These are phyloP conservation scores for Lagodon rhomboides DNA, from an alignment of 2,797 vertebrate genomes.

Conservation along the genomic window DNA sequence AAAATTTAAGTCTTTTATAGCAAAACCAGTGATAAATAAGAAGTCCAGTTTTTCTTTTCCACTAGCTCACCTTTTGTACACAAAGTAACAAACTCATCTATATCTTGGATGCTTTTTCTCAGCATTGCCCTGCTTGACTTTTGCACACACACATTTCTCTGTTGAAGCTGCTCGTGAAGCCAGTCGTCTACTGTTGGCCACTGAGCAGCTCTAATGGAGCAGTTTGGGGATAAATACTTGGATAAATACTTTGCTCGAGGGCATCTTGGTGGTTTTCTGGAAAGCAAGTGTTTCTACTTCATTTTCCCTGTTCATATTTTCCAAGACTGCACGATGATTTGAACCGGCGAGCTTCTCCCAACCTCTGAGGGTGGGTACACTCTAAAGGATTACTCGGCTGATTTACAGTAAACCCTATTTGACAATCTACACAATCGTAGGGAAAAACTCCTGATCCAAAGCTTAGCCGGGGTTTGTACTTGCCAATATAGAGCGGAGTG, in stretches of 20 bases:
- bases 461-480: slow-evolving; percentile 47
- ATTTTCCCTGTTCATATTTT: slow-evolving; percentile 77
- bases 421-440: slow-evolving; percentile 52
- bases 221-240: slow-evolving; percentile 73
- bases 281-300: slow-evolving; percentile 63
- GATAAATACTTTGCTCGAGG: slow-evolving; percentile 71
- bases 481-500: slow-evolving; percentile 37
- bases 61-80: slow-evolving; percentile 38
- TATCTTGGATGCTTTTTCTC: slow-evolving; percentile 25
- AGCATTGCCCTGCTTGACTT: background rate
- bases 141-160: slow-evolving; percentile 33
- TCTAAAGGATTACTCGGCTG: slow-evolving; percentile 60
- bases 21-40: slow-evolving; percentile 34
- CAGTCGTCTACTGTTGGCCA: slow-evolving; percentile 53
- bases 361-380: slow-evolving; percentile 58
- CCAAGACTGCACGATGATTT: slow-evolving; percentile 70
- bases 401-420: slow-evolving; percentile 66
- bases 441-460: slow-evolving; percentile 65
- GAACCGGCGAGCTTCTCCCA: slow-evolving; percentile 61
- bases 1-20: slow-evolving; percentile 40
- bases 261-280: slow-evolving; percentile 71
- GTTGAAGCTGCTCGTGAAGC: slow-evolving; percentile 58
- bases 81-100: slow-evolving; percentile 22
- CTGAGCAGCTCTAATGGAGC: slow-evolving; percentile 63
- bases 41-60: slow-evolving; percentile 4